These are phyloP conservation scores for Lithophane semibrunnea DNA, from an alignment of 2,888 invertebrate genomes.

Conservation along the genomic window DNA sequence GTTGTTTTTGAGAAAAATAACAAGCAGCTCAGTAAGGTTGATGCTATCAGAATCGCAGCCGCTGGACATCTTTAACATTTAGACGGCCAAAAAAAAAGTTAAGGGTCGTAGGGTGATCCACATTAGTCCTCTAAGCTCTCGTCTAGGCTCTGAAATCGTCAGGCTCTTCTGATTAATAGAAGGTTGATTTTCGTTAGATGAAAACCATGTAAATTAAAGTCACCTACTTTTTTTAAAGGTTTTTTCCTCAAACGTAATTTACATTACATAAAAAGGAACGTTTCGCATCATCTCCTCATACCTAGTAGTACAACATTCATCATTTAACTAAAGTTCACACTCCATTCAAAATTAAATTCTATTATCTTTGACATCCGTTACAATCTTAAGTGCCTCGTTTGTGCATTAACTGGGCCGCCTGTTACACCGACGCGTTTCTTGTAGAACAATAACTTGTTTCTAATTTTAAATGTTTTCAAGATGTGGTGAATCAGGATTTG, in stretches of 20 bases:
- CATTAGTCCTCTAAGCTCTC: background rate
- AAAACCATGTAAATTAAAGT: background rate
- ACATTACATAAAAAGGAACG: slow-evolving; percentile 39
- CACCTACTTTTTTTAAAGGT: background rate
- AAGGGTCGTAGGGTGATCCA: background rate
- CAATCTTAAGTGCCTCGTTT: slow-evolving; percentile 79
- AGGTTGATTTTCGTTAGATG: background rate
- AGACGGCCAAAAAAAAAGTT: background rate
- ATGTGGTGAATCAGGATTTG: background rate
- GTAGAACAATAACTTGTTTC: background rate
- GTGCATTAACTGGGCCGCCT: slow-evolving; percentile 71
- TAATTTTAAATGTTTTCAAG: background rate
- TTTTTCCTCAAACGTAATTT: slow-evolving; percentile 19
- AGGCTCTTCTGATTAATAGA: background rate
- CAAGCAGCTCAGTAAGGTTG: background rate
- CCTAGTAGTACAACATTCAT: slow-evolving; percentile 48
- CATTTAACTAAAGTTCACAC: slow-evolving; percentile 67
- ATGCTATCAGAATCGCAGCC: background rate
- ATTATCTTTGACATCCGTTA: slow-evolving; percentile 79
- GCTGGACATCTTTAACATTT: background rate
- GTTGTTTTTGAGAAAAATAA: background rate
- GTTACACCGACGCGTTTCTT: slow-evolving; percentile 72
- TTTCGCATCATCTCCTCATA: slow-evolving; percentile 49
- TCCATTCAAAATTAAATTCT: slow-evolving; percentile 75
- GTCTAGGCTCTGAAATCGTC: background rate